Evolutionary conservation across 2,113 vertebrate species (phyloP), one percentile per base, ranked within the genome.

Genomic region (Cheirogaleus medius): DNA sequence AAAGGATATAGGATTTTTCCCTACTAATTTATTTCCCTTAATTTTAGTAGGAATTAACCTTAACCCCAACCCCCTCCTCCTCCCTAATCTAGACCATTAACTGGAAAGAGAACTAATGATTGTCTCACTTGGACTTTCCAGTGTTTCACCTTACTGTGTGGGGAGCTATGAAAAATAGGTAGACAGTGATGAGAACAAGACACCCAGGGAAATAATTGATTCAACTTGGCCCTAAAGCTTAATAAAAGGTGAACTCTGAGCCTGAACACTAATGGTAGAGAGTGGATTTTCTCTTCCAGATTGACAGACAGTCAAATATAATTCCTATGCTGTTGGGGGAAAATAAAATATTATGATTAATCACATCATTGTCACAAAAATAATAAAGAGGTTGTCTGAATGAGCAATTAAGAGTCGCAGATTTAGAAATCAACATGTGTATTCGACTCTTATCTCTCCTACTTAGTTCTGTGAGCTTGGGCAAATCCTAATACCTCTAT

Each of bases 181-280:
- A 95, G 39, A 83, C 73, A 84, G 23, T 77, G 13, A 66, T 87
- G 11, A 97, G 80, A 82, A 89, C 64, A 90, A 83, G n/a, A 69
- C 81, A 83, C 3, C 25, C 25, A 88, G 5, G 56, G 20, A 95
- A 94, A 85, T 13, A 85, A 17, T 81, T 84, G 10, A 73, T 42
- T 96, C 7, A 66, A 0, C 39, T 96, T 82, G 29, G n/a, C 34
- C 21, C 47, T 54, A 5, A 90, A 66, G 20, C 15, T 81, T 39
- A 84, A 15, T 85, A 66, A 66, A 92, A 83, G 1, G 56, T 94
- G 56, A 94, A 10, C 15, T 90, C 13, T 85, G 44, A 20, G 6
- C 37, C 52, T 77, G n/a, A 92, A 77, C 21, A 54, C 17, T 42
- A 37, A 74, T 77, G 44, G 1, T 27, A 17, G 9, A 20, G 2